Evolutionary conservation across 2,888 invertebrate species (phyloP), one percentile per base, ranked within the genome.

Genomic region (Saturnia japonica): DNA sequence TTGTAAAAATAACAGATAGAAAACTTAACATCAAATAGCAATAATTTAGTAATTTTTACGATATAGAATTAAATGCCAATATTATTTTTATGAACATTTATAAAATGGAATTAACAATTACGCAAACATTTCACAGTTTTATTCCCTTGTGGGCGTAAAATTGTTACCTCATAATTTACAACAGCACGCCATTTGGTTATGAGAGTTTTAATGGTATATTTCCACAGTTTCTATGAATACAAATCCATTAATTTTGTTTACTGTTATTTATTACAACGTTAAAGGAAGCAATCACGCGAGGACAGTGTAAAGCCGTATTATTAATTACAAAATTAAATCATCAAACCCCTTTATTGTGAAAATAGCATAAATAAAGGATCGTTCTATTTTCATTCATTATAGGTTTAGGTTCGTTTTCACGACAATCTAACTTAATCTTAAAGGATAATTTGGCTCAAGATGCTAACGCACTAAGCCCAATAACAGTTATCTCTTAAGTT

Each of bases 201-300:
- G 57, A 60, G 57, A 60, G 28, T 60, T 60, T 60, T 25, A 60
- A 60, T 60, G 57, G 28, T 60, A 60, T 60, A 60, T 25, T 60
- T 28, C 57, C 28, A 14, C 25, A 7, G 25, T 60, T 60, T 28
- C 25, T 28, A 28, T 60, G 57, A 54, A 54, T 60, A 12, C 25
- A 60, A 60, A 28, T 60, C 25, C 11, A 60, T 60, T 60, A 25
- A 28, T 60, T 25, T 60, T 28, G 57, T 60, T 60, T 28, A 28
- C 25, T 4, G 57, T 60, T 60, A 28, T 60, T 60, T 60, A 60
- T 60, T 60, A 60, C 57, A 28, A 28, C 14, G 28, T 25, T 60
- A 60, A 25, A 60, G 6, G 19, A 14, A 14, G 28, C 28, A 60
- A 60, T 60, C 14, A 28, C 54, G 22, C 22, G 54, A 54, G 54